Evolutionary conservation across 2,888 invertebrate species (phyloP).

Genomic region (Tinea pellionella): DNA sequence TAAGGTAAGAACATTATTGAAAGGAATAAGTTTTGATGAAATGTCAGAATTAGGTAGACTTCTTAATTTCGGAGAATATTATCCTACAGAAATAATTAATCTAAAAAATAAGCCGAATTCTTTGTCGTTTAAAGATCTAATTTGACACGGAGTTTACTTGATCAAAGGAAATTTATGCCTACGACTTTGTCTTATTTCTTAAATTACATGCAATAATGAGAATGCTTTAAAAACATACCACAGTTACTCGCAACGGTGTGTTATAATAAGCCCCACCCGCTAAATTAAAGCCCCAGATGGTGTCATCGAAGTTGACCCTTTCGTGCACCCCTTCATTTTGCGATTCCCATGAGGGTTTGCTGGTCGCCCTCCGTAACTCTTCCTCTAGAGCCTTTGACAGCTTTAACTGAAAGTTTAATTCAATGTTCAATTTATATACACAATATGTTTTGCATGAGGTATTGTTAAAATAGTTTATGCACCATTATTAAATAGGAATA

Average conservation of each 20-base stretch:
- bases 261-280: conserved; percentile 31
- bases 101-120: not conserved
- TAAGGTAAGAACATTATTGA: conserved; percentile 1
- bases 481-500: too few species aligned
- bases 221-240: conserved; percentile 20
- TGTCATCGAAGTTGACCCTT: conserved; percentile 34
- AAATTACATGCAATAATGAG: not conserved
- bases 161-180: too few species aligned
- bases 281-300: conserved; percentile 34
- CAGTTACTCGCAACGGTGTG: conserved; percentile 29
- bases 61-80: not conserved
- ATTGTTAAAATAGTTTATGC: not conserved
- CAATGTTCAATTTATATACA: not conserved
- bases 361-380: conserved; percentile 19
- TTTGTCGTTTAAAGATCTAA: not conserved
- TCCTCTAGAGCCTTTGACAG: conserved; percentile 21
- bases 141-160: too few species aligned
- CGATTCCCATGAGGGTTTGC: conserved; percentile 30
- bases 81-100: not conserved
- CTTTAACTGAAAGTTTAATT: conserved; percentile 19
- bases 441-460: too few species aligned
- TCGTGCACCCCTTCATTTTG: conserved; percentile 34
- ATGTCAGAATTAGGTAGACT: not conserved
- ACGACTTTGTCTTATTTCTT: not conserved
- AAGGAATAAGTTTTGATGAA: conserved; percentile 5